These are phyloP conservation scores for Thunnus maccoyii DNA, from an alignment of 2,113 vertebrate species.

Conservation along the genomic window DNA sequence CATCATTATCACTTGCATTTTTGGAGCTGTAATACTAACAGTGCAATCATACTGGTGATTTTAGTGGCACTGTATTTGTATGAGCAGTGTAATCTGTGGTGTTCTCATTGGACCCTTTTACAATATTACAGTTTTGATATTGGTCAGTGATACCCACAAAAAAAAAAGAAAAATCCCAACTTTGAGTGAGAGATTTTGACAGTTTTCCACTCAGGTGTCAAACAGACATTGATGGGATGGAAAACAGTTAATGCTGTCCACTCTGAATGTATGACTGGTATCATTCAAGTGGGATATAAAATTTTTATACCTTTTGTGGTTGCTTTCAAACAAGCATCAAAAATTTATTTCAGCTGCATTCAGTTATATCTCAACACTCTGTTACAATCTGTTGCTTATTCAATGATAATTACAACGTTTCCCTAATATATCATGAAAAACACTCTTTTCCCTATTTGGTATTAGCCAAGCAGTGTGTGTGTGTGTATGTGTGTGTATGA, in stretches of 20 bases:
- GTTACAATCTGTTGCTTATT: slow-evolving; percentile 3
- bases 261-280: not conserved
- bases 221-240: not conserved
- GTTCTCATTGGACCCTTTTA: too few relatives aligned
- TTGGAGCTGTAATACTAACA: not conserved
- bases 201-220: not conserved
- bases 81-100: not conserved
- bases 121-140: too few relatives aligned
- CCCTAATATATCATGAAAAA: not conserved
- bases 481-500: slow-evolving; percentile 7
- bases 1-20: slow-evolving; percentile 16
- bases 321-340: not conserved
- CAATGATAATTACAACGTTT: not conserved
- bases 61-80: not conserved
- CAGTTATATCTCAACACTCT: not conserved
- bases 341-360: not conserved
- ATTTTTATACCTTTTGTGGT: not conserved
- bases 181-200: not conserved
- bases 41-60: not conserved
- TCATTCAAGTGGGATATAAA: not conserved
- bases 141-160: too few relatives aligned
- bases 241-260: not conserved
- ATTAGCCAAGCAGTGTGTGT: not conserved
- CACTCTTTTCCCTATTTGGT: slow-evolving; percentile 30
- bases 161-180: too few relatives aligned